Conservation (phyloP, 2,888 invertebrate genomes). For the Trilocha varians region DNA sequence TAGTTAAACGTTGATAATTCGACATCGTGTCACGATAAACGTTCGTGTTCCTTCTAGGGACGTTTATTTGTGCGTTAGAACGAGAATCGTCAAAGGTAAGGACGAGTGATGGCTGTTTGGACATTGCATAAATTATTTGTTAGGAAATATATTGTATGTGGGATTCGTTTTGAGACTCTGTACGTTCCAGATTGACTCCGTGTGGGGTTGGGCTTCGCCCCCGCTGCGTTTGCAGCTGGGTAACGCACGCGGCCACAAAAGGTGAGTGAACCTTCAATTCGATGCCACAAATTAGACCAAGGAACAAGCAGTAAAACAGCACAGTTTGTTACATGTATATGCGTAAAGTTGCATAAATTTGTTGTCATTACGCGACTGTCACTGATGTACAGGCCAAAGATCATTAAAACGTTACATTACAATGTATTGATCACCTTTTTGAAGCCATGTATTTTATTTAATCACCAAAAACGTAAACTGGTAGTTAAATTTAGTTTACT, state of each 20-base stretch:
- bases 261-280: conserved; percentile 43
- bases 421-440: no score
- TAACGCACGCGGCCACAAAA: conserved; percentile 72
- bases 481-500: no score
- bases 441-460: no score
- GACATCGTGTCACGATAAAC: conserved; percentile 35
- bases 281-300: neutral
- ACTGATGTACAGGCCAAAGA: no score
- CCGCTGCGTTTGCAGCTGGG: conserved; percentile 86
- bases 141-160: conserved; percentile 32
- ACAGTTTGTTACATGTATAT: no score
- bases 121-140: conserved; percentile 55
- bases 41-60: conserved; percentile 40
- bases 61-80: conserved; percentile 37
- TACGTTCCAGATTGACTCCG: conserved; percentile 88
- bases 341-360: no score
- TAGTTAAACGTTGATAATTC: conserved; percentile 38
- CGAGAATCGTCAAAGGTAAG: conserved; percentile 65
- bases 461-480: no score
- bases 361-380: no score
- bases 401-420: no score
- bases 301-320: neutral
- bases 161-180: conserved; percentile 28
- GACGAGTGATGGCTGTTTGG: conserved; percentile 32
- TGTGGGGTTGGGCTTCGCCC: conserved; percentile 96